Evolutionary conservation across 2,113 vertebrate genomes (phyloP), one percentile per base, ranked within the genome.

Genomic region (Leptobrachium ailaonicum): DNA sequence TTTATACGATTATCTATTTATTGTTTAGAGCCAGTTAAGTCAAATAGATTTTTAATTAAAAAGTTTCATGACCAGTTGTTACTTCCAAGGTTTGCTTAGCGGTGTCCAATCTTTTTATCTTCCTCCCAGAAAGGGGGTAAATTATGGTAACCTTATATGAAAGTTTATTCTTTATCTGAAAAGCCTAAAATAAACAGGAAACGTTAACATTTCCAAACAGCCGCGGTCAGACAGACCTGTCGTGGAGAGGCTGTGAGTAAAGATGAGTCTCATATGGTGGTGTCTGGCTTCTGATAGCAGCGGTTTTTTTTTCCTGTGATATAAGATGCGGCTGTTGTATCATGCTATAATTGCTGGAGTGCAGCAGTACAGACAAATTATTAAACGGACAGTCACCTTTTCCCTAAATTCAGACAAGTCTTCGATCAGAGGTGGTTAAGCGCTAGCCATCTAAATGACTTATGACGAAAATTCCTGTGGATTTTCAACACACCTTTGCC

Each of bases 151-250:
- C 56, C 56, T 3, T 14, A 12, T 64, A 64, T 40, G 62, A 64
- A 2, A 64, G 62, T 2, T 64, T 40, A 20, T 20, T 64, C 32
- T 6, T 8, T 62, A 45, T 69, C 43, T 60, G 13, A 70, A 70
- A 77, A 56, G 53, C 60, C 60, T 69, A 20, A 7, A 42, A 68
- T 77, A 67, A 77, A 77, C 64, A 77, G 75, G 75, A 69, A 77
- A 77, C 32, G 50, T 68, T 12, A 70, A 47, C 7, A 45, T 76
- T 68, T 69, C n/a, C n/a, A n/a, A 45, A 20, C 6, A 58, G 40
- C 2, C 41, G 14, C 41, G 66, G 66, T 77, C 75, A 77, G 66
- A 77, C 66, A 77, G 75, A 77, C 74, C 74, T 67, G 74, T 53
- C 74, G 50, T 50, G 43, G 44, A 13, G 13, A 44, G 6, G 66